These are phyloP conservation scores for Dissostichus mawsoni DNA, from an alignment of 2,113 vertebrate species.

Conservation along the genomic window DNA sequence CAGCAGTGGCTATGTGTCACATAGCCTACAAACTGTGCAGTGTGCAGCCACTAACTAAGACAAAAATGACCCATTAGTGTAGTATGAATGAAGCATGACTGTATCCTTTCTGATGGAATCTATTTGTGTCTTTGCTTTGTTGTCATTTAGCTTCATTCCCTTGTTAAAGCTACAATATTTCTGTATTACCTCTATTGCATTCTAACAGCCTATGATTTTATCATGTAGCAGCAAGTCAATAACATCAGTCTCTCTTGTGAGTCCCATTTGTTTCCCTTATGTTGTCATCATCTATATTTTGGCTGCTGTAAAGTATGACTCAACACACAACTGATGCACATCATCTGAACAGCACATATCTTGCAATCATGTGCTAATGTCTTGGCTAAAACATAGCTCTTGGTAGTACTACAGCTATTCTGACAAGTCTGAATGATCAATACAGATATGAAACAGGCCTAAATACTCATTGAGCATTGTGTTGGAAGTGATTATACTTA, in stretches of 20 bases:
- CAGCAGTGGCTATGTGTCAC: constrained; percentile 47
- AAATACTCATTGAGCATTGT: not conserved
- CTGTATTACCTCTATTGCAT: too few species aligned
- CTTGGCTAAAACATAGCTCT: not conserved
- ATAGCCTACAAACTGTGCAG: constrained; percentile 14
- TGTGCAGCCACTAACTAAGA: constrained; percentile 5
- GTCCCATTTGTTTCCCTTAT: not conserved
- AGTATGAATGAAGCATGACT: not conserved
- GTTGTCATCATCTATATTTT: constrained; percentile 19
- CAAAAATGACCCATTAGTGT: not conserved
- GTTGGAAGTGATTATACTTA: not conserved
- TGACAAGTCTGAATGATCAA: not conserved
- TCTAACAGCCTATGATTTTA: not conserved
- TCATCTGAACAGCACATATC: not conserved
- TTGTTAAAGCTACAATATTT: not conserved
- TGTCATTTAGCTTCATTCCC: not conserved
- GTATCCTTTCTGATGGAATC: not conserved
- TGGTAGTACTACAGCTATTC: not conserved
- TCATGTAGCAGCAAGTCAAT: not conserved
- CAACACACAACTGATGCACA: constrained; percentile 3
- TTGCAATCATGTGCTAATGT: not conserved
- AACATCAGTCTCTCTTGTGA: not conserved
- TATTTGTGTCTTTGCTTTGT: not conserved
- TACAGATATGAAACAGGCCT: not conserved
- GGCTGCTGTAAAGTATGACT: not conserved